Conservation (phyloP, 2,888 invertebrate genomes). For the Ditula angustiorana region DNA sequence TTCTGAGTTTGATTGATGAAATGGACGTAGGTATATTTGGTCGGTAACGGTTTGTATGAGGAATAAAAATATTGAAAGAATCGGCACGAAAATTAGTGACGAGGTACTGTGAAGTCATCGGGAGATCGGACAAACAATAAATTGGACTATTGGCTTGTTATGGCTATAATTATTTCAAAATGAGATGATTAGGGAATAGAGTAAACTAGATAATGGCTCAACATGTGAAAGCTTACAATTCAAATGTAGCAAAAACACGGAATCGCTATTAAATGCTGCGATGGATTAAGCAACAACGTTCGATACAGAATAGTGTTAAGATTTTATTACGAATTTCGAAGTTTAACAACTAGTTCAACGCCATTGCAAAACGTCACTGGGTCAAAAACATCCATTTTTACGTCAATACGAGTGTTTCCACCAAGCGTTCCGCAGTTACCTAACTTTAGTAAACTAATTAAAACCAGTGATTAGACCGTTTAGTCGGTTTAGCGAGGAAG, state of each 20-base stretch:
- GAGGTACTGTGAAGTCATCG: background rate
- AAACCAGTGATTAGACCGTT: constrained; percentile 56
- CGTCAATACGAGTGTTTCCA: constrained; percentile 33
- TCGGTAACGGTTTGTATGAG: background rate
- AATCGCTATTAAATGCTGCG: constrained; percentile 10
- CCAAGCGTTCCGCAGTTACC: constrained; percentile 15
- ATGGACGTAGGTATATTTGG: background rate
- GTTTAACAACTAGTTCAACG: constrained; percentile 25
- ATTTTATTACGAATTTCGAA: constrained; percentile 23
- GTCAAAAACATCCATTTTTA: constrained; percentile 33
- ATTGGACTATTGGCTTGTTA: no score
- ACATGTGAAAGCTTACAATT: background rate
- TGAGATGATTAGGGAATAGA: background rate
- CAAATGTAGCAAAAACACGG: background rate
- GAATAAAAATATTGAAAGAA: background rate
- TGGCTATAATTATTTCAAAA: background rate
- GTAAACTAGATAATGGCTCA: background rate
- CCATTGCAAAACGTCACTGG: constrained; percentile 33
- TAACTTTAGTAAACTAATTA: constrained; percentile 37
- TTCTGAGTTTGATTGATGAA: constrained; percentile 20
- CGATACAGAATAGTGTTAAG: constrained; percentile 16
- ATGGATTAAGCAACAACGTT: constrained; percentile 25
- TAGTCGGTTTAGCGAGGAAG: constrained; percentile 43
- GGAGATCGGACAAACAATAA: background rate
- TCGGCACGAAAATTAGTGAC: background rate